phyloP scores from a whole-genome alignment of 2,797 vertebrate genomes.

The Phalloptychus januarius region DNA sequence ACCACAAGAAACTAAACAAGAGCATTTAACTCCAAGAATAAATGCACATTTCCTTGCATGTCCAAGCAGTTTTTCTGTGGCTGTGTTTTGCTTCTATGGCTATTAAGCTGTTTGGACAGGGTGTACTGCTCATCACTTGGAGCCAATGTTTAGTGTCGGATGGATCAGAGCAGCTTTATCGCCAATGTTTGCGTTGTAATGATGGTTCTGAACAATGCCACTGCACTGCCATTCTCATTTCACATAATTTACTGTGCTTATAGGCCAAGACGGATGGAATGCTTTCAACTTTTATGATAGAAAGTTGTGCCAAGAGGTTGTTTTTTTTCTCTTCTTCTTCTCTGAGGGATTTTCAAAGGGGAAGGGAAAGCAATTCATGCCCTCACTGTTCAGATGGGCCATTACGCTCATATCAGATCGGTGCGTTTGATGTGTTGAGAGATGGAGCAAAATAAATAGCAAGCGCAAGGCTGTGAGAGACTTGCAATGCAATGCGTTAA shows the following conservation, averaged over 20 bases:
- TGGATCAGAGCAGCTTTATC: constrained; percentile 23
- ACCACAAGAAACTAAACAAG: neutral
- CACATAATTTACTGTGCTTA: constrained; percentile 63
- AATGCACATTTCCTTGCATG: neutral
- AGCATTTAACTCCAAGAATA: neutral
- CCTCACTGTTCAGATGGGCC: constrained; percentile 59
- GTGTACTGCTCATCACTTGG: neutral
- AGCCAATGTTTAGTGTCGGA: constrained; percentile 5
- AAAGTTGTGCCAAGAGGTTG: constrained; percentile 67
- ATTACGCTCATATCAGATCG: constrained; percentile 69
- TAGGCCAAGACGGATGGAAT: constrained; percentile 67
- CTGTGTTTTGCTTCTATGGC: neutral
- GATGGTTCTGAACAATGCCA: constrained; percentile 65
- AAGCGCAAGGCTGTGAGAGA: constrained; percentile 70
- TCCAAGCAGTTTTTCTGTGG: neutral
- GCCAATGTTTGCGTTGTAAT: constrained; percentile 31
- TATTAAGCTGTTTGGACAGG: neutral
- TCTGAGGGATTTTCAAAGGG: constrained; percentile 66
- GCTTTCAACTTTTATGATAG: constrained; percentile 77
- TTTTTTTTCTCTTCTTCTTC: constrained; percentile 50
- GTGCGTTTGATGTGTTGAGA: constrained; percentile 67
- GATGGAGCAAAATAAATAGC: constrained; percentile 70
- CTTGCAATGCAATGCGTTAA: constrained; percentile 72
- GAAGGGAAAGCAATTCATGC: constrained; percentile 64
- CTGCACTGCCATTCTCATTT: constrained; percentile 42